Evolutionary conservation across 2,113 vertebrate genomes (phyloP).

Genomic region (Xiphorhynchus elegans): DNA sequence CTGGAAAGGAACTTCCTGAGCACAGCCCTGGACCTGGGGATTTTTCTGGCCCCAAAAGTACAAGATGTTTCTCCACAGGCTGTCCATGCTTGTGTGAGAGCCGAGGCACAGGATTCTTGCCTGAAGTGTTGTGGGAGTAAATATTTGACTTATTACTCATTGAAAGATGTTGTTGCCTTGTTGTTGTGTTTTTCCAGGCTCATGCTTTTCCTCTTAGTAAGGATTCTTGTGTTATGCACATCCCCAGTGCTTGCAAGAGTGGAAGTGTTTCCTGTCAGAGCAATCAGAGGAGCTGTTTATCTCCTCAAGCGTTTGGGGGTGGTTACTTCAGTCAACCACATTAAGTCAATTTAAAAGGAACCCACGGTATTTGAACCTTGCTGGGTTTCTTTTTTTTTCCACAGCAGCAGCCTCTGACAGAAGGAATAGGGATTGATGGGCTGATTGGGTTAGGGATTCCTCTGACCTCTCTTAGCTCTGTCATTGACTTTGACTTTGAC

Average conservation of each 20-base stretch:
- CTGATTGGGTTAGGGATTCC: background rate
- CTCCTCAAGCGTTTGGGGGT: background rate
- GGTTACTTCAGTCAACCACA: background rate
- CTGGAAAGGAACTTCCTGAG: conserved; percentile 18
- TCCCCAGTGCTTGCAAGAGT: background rate
- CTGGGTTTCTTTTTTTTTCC: background rate
- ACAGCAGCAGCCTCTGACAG: background rate
- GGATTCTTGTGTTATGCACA: background rate
- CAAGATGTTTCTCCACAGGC: background rate
- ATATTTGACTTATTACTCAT: conserved; percentile 56
- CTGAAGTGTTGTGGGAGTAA: conserved; percentile 44
- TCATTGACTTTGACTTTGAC: background rate
- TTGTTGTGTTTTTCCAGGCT: conserved; percentile 47
- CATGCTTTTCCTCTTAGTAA: conserved; percentile 37
- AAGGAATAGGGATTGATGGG: background rate
- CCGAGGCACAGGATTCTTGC: conserved; percentile 25
- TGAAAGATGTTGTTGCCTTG: conserved; percentile 46
- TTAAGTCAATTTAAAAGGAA: background rate
- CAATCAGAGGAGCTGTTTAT: background rate
- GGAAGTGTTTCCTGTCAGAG: conserved; percentile 26
- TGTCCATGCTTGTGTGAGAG: conserved; percentile 40
- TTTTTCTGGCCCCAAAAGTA: conserved; percentile 1
- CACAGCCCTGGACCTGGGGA: background rate
- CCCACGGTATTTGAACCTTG: background rate
- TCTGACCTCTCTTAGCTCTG: background rate